A percentile compares a stretch with the other conserved stretches of the same genome.
phyloP scores from a whole-genome alignment of 2,113 vertebrate species.

The Charina bottae region DNA sequence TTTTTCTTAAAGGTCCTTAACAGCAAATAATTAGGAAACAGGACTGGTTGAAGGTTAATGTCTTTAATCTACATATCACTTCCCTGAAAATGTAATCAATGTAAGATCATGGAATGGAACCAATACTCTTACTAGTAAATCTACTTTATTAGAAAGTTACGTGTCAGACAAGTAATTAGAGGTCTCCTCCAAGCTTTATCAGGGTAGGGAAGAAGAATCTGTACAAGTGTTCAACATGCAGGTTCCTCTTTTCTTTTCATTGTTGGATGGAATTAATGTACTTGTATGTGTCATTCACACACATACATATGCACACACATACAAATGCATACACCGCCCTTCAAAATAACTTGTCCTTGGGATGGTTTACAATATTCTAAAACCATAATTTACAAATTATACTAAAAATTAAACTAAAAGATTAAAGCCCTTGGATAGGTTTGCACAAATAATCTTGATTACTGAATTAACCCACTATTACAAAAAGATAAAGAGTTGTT shows the following conservation, averaged over 20 bases:
- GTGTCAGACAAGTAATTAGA: constrained; percentile 19
- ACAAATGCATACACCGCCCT: too few relatives aligned
- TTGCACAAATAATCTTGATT: too few relatives aligned
- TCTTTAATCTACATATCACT: background rate
- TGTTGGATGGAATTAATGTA: background rate
- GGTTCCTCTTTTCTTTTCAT: background rate
- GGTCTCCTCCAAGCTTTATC: constrained; percentile 1
- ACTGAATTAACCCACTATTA: too few relatives aligned
- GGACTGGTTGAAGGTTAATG: constrained; percentile 23
- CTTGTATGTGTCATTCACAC: too few relatives aligned
- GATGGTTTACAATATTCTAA: too few relatives aligned
- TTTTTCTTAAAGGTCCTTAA: constrained; percentile 32
- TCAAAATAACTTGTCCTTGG: too few relatives aligned
- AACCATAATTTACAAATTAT: too few relatives aligned
- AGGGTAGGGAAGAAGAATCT: background rate
- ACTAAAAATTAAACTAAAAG: too few relatives aligned
- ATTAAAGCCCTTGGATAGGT: too few relatives aligned
- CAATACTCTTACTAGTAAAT: constrained; percentile 25
- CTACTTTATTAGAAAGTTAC: constrained; percentile 3
- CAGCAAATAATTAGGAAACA: constrained; percentile 42
- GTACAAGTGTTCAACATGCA: background rate
- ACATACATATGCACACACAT: too few relatives aligned
- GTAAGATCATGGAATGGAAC: background rate
- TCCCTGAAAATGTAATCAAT: constrained; percentile 24
- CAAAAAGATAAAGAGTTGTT: too few relatives aligned